phyloP scores from a whole-genome alignment of 2,113 vertebrate genomes.

The Poeciliopsis turrubarensis region DNA sequence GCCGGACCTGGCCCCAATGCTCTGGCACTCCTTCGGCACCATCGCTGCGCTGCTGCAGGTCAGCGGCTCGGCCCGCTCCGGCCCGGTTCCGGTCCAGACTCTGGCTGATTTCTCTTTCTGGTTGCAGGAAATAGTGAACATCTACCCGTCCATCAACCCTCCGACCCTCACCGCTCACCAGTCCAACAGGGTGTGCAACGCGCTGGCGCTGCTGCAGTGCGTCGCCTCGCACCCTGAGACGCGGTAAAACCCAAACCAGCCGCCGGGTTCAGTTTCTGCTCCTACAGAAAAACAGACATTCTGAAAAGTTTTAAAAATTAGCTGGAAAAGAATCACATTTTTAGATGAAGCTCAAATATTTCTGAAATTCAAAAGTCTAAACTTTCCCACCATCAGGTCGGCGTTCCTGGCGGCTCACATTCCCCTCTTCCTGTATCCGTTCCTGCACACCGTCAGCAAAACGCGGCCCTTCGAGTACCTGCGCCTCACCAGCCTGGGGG shows the following conservation, averaged over 20 bases:
- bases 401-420: slow-evolving; percentile 97
- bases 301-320: no score
- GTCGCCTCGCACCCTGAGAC: slow-evolving; percentile 98
- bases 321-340: no score
- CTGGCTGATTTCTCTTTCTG: background rate
- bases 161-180: slow-evolving; percentile 97
- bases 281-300: no score
- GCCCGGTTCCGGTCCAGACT: background rate
- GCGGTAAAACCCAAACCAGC: slow-evolving; percentile 73
- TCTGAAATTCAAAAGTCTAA: no score
- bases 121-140: slow-evolving; percentile 97
- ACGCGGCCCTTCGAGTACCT: slow-evolving; percentile 96
- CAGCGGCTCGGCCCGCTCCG: background rate
- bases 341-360: no score
- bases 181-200: slow-evolving; percentile 97
- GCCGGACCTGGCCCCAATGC: slow-evolving; percentile 95
- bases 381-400: slow-evolving; percentile 80
- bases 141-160: slow-evolving; percentile 99
- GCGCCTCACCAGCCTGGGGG: slow-evolving; percentile 95
- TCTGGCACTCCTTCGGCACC: slow-evolving; percentile 98
- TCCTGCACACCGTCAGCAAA: slow-evolving; percentile 98
- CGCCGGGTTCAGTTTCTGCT: background rate
- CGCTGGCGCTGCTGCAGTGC: slow-evolving; percentile 94
- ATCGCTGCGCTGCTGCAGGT: slow-evolving; percentile 97
- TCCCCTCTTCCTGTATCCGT: slow-evolving; percentile 96